Base-by-base conservation (phyloP, 2,113 vertebrate genomes). In the Hemicordylus capensis region DNA sequence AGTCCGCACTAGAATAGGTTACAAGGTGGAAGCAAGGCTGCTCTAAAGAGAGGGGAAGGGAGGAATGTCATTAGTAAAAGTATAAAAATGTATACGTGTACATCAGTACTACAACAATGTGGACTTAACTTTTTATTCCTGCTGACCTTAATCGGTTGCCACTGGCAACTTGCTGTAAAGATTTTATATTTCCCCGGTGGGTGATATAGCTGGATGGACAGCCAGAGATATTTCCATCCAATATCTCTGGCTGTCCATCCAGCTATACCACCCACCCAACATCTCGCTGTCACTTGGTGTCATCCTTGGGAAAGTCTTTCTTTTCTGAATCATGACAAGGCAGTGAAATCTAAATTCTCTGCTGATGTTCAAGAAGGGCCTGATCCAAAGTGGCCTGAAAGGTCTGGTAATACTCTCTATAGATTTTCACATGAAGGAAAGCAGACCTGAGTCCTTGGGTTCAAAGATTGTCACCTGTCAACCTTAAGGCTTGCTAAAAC, bases 91-190 rank as follows among this genome's bases (percentile, higher is more conserved):
- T 34, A 17, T 22, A 54, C 3, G 54, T 69, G 54, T 67, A 42
- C 19, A 56, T 39, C 37, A 8, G 14, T 44, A 70, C 31, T 31
- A 17, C 6, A 31, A 72, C 42, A 31, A 4, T 44, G 42, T 12
- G n/a, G 58, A 28, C 10, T 84, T 84, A 56, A 76, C 31, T 37
- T 58, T 9, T 31, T 75, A 3, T 5, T n/a, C 20, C 11, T 0
- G 24, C 58, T 64, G 58, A 76, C 81, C 58, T 74, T 83, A 83
- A 83, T 63, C 81, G 46, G 31, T 48, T 74, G 56, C 39, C 19
- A 12, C 19, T n/a, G 54, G 51, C 75, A 78, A 66, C 51, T 48
- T 59, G 67, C 31, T n/a, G 20, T 46, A 59, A 74, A 80, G 84
- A 64, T 63, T 8, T 61, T 48, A 14, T 54, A 79, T 42, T 80